Percentiles rank a stretch among this genome's conserved stretches.
Evolutionary conservation across 2,113 vertebrate genomes (phyloP).

Genomic region (Ptychochromis oligacanthus): DNA sequence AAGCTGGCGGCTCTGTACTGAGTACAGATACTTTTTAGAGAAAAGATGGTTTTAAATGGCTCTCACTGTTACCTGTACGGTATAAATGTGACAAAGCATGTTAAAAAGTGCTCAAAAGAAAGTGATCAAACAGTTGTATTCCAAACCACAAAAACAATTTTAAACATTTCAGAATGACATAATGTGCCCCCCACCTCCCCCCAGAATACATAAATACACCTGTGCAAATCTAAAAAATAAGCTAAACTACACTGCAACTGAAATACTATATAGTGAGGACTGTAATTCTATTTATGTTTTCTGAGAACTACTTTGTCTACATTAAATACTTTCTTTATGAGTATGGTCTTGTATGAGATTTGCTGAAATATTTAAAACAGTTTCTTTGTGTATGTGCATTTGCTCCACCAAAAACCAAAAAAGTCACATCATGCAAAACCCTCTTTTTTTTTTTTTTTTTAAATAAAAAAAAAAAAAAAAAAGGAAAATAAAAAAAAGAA

Average conservation of each 20-base stretch:
- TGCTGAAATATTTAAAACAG: not conserved
- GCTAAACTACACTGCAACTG: constrained; percentile 4
- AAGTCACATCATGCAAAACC: constrained; percentile 1
- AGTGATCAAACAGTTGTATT: constrained; percentile 80
- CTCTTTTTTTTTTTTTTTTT: not conserved
- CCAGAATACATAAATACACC: constrained; percentile 36
- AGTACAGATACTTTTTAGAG: constrained; percentile 98
- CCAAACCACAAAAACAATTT: constrained; percentile 76
- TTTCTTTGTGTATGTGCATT: not conserved
- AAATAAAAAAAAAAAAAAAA: too few relatives aligned
- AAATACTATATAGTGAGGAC: not conserved
- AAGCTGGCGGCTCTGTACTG: constrained; percentile 97
- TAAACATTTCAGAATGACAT: constrained; percentile 70
- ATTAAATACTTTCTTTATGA: not conserved
- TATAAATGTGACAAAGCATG: constrained; percentile 99
- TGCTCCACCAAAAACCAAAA: not conserved
- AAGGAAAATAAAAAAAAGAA: too few relatives aligned
- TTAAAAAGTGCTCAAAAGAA: constrained; percentile 95
- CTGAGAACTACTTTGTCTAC: not conserved
- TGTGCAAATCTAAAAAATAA: constrained; percentile 60
- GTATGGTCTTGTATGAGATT: not conserved
- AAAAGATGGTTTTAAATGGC: constrained; percentile 99
- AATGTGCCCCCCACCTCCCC: constrained; percentile 3
- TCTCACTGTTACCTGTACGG: constrained; percentile 99
- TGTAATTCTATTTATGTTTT: not conserved